Evolutionary conservation across 1,140 invertebrate species (phyloP).

Genomic region (Drosophila sechellia): DNA sequence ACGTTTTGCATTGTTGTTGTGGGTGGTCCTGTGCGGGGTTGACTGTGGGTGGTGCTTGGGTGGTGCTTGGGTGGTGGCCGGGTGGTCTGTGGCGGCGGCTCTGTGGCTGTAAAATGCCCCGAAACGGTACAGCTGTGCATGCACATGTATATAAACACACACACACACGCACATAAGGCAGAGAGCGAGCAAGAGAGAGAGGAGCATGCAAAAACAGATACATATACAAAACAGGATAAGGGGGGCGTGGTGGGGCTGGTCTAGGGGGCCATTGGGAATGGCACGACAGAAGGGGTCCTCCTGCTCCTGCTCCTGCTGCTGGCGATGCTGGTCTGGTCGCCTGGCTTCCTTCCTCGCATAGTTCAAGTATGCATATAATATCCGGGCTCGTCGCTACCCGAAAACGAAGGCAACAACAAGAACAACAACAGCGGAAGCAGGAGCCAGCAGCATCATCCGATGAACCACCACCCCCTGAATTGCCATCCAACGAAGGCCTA

Average conservation of each 20-base stretch:
- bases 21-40: slow-evolving; percentile 38
- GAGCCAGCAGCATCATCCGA: slow-evolving; percentile 39
- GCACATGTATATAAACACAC: slow-evolving; percentile 71
- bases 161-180: slow-evolving; percentile 13
- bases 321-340: slow-evolving; percentile 29
- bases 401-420: slow-evolving; percentile 60
- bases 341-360: slow-evolving; percentile 73
- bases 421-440: slow-evolving; percentile 35
- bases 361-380: slow-evolving; percentile 83
- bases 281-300: slow-evolving; percentile 1
- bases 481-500: slow-evolving; percentile 39
- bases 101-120: slow-evolving; percentile 80
- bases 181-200: slow-evolving; percentile 37
- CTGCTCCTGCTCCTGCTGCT: too few relatives aligned
- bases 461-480: slow-evolving; percentile 3
- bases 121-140: slow-evolving; percentile 76
- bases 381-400: slow-evolving; percentile 73
- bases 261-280: background rate
- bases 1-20: slow-evolving; percentile 80
- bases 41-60: slow-evolving; percentile 41
- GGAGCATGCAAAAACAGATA: slow-evolving; percentile 70
- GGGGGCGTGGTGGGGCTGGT: slow-evolving; percentile 1
- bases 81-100: slow-evolving; percentile 38
- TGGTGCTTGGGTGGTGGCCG: slow-evolving; percentile 32
- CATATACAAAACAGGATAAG: slow-evolving; percentile 72